Evolutionary conservation across 2,113 vertebrate genomes (phyloP), one percentile per base, ranked within the genome.

Genomic region (Barnardius zonarius): DNA sequence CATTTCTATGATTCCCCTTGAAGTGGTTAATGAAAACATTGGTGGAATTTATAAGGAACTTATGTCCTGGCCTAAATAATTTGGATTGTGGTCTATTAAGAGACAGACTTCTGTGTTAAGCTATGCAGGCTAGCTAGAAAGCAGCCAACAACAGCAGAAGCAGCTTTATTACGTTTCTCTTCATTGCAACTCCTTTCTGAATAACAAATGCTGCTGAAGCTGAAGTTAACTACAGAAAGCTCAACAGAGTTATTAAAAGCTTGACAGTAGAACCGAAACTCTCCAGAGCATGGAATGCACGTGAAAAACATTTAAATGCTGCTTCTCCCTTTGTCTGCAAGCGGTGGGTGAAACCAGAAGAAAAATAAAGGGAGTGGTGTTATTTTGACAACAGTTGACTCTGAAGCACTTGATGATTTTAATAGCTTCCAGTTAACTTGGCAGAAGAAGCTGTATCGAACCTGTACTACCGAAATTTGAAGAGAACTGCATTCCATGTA

Each of bases 311-410:
- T 41, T 93, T 75, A 84, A 92, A 64, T 1, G 0, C 7, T 63
- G 31, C 30, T 88, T 75, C 23, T 75, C 6, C 75, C 52, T 80
- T 74, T 84, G 51, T 82, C 64, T 81, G 67, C 61, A 59, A 89
- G 62, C 16, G 83, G 13, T 17, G 30, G 24, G 6, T 55, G 59
- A 88, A 92, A 92, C 59, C 9, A 79, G 84, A 76, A 64, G 57
- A 67, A 91, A 89, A 82, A 33, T n/a, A 16, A 35, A 24, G 33
- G 55, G 12, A 95, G 31, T 27, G 7, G 14, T 51, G 48, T 52
- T 91, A 86, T 83, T 93, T 78, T 86, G 39, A 86, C 39, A 93
- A 78, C 13, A 91, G 73, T 24, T 72, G 76, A 55, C 46, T 83
- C 70, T 72, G 39, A 88, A 63, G 55, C 43, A 68, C 62, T 75